Base-by-base conservation (phyloP, 1,140 invertebrate species). In the Ips typographus region DNA sequence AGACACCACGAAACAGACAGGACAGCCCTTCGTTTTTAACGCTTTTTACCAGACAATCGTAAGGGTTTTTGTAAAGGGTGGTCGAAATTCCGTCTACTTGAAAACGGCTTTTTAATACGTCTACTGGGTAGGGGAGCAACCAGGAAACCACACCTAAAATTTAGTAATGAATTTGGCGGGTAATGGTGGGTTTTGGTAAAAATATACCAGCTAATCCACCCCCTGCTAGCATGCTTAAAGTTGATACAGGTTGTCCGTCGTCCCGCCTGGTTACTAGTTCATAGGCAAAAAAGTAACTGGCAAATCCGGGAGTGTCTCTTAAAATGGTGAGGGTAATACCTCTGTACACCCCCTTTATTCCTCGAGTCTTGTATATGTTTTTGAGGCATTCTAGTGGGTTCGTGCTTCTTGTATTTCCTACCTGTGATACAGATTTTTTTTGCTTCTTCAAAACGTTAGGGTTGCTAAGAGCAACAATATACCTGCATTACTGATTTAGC, bases 31-130 rank as follows among this genome's bases (percentile, higher is more conserved):
- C 93, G 0, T 79, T 75, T 39, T 79, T 79, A 40, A 91, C 81
- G 40, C 91, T 92, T 73, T 90, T 85, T 8, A 81, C 78, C 2
- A 90, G 81, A 77, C 94, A 96, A 76, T 95, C 89, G 49, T 86
- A 74, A 5, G 87, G 83, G n/a, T 89, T 87, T 3, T 80, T 78
- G 76, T 94, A 95, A 69, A 83, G 82, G 5, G 80, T 79, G 6
- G 77, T 74, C 1, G 80, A 81, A 22, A 85, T 77, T 0, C 84
- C 84, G 75, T 95, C 92, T 2, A 90, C 89, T 82, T 98, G 95
- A 41, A 95, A 80, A 55, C 94, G 83, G 0, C 94, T 93, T 78
- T 98, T 98, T 4, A 97, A 82, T 0, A 96, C 91, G 80, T 98
- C 95, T 1, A 94, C 78, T 1, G 95, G 95, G 78, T 96, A 97